phyloP scores from a whole-genome alignment of 2,113 vertebrate species.

The Butastur rufipennis region DNA sequence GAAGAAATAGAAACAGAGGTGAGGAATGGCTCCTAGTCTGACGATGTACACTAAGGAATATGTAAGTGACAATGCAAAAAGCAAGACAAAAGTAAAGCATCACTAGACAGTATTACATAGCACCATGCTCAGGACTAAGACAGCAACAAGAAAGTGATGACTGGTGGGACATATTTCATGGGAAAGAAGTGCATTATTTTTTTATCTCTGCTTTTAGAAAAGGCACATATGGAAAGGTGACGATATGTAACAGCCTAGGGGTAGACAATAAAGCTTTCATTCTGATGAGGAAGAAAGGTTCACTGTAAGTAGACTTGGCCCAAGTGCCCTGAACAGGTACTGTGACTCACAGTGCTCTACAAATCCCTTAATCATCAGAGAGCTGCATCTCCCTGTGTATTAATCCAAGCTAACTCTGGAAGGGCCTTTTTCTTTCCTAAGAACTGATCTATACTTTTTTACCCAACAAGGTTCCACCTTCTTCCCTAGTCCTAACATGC shows the following conservation, averaged over 20 bases:
- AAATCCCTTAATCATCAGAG: neutral
- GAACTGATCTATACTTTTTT: neutral
- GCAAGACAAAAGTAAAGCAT: neutral
- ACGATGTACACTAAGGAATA: neutral
- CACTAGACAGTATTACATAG: neutral
- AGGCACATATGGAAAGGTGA: neutral
- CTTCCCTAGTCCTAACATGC: neutral
- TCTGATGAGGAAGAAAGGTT: neutral
- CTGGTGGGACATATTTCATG: neutral
- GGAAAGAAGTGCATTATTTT: neutral
- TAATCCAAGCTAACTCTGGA: neutral
- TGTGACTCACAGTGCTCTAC: neutral
- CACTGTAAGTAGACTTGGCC: neutral
- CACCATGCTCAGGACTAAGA: neutral
- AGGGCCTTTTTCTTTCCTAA: neutral
- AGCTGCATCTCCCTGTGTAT: neutral
- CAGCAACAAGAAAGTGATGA: neutral
- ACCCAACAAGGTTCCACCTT: neutral
- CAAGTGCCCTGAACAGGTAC: neutral
- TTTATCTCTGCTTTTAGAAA: neutral
- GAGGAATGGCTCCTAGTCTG: neutral
- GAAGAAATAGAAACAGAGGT: slow-evolving; percentile 19
- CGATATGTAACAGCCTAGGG: neutral
- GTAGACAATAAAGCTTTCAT: neutral
- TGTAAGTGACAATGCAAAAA: neutral